These are phyloP conservation scores for Gymnoscopelus braueri DNA, from an alignment of 2,797 vertebrate genomes.

Conservation along the genomic window DNA sequence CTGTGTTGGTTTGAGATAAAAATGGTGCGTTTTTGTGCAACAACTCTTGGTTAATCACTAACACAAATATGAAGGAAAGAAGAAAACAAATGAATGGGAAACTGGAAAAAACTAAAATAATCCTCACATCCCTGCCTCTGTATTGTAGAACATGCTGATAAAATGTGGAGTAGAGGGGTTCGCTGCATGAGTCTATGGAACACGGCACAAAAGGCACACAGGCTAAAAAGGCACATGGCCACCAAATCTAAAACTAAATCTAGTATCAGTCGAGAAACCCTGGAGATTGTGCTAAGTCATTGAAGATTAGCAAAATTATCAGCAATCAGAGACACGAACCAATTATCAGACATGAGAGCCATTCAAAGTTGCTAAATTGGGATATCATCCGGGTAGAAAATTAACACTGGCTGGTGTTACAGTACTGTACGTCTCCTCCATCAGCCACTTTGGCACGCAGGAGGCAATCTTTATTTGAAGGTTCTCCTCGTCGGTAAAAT, in stretches of 20 bases:
- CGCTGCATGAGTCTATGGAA: slow-evolving; percentile 23
- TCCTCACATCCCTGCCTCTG: too few species aligned
- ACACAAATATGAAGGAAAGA: too few species aligned
- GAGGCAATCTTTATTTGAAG: too few species aligned
- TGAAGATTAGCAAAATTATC: not conserved
- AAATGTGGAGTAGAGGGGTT: not conserved
- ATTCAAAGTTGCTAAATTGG: slow-evolving; percentile 18
- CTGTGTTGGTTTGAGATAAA: not conserved
- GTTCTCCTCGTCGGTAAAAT: too few species aligned
- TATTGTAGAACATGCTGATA: too few species aligned
- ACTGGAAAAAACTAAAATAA: too few species aligned
- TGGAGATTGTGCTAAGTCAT: slow-evolving; percentile 24
- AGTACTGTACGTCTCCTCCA: too few species aligned
- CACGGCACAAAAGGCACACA: slow-evolving; percentile 31
- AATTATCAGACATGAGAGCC: slow-evolving; percentile 15
- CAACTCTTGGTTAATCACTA: too few species aligned
- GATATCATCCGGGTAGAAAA: too few species aligned
- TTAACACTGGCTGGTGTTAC: too few species aligned
- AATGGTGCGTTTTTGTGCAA: not conserved
- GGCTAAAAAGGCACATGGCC: slow-evolving; percentile 5
- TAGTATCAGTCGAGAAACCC: slow-evolving; percentile 33
- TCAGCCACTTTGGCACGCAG: too few species aligned
- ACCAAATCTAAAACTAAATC: slow-evolving; percentile 14
- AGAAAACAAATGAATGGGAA: too few species aligned
- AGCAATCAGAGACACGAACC: not conserved